A percentile compares a stretch with the other conserved stretches of the same genome.
Evolutionary conservation across 2,113 vertebrate genomes (phyloP).

Genomic region (Euleptes europaea): DNA sequence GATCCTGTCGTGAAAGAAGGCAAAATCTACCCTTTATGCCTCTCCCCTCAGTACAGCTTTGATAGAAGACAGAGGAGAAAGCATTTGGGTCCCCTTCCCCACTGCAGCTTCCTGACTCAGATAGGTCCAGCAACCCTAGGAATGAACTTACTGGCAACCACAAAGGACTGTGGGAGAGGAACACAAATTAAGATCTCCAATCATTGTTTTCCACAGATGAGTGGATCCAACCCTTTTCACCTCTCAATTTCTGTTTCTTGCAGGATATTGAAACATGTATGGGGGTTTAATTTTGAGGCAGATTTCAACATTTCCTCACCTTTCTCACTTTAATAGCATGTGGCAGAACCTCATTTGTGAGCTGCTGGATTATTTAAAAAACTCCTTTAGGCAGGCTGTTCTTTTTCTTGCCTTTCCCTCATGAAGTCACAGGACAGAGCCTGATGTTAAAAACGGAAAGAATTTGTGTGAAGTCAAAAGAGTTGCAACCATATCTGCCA

Average conservation of each 20-base stretch:
- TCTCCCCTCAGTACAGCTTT: no score
- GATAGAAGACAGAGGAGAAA: no score
- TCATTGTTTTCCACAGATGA: no score
- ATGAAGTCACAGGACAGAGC: slow-evolving; percentile 9
- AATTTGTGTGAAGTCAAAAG: slow-evolving; percentile 45
- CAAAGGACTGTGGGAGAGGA: no score
- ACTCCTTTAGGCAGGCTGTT: not conserved
- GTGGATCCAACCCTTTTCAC: not conserved
- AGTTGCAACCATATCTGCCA: slow-evolving; percentile 32
- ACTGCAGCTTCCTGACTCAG: no score
- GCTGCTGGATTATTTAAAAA: not conserved
- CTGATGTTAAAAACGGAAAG: slow-evolving; percentile 48
- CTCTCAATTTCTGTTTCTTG: not conserved
- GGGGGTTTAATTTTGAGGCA: not conserved
- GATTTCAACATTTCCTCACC: not conserved
- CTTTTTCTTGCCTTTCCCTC: not conserved
- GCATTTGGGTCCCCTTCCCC: no score
- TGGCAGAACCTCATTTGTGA: not conserved
- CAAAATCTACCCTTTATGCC: no score
- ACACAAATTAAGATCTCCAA: no score
- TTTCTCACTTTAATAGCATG: not conserved
- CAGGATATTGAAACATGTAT: not conserved
- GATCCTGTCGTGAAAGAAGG: no score
- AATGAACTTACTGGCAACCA: no score
- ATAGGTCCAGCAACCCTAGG: no score